These are phyloP conservation scores for Alentia gelatinosa DNA, from an alignment of 2,888 invertebrate species.

Conservation along the genomic window DNA sequence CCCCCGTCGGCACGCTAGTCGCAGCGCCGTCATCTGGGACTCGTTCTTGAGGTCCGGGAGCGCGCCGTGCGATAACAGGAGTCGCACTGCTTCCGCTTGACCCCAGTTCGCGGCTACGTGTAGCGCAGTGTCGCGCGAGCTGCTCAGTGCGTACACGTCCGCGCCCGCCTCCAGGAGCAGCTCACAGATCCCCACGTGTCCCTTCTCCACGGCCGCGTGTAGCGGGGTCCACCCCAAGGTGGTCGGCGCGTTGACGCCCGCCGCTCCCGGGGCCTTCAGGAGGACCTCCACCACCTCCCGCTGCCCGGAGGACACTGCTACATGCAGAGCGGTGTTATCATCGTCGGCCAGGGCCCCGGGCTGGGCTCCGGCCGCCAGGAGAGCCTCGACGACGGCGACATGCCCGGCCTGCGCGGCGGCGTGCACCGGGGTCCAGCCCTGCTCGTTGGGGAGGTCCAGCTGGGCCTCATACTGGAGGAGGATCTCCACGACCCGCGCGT, in stretches of 20 bases:
- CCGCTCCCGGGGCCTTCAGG: background rate
- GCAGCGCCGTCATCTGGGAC: background rate
- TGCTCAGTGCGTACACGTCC: constrained; percentile 23
- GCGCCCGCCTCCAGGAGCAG: constrained; percentile 54
- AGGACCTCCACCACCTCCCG: constrained; percentile 3
- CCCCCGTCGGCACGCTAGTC: constrained; percentile 14
- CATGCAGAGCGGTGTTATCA: constrained; percentile 50
- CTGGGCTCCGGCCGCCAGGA: constrained; percentile 60
- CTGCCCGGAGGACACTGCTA: constrained; percentile 58
- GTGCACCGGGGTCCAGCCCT: constrained; percentile 59
- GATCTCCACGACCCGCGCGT: constrained; percentile 62
- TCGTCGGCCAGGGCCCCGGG: constrained; percentile 50
- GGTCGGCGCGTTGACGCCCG: background rate
- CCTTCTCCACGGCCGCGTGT: constrained; percentile 56
- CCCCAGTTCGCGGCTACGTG: constrained; percentile 78
- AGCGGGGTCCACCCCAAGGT: constrained; percentile 52
- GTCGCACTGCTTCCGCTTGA: constrained; percentile 73
- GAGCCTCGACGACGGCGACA: constrained; percentile 54
- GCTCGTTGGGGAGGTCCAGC: constrained; percentile 42
- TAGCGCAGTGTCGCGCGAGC: constrained; percentile 69
- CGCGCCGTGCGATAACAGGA: constrained; percentile 65
- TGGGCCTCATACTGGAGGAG: constrained; percentile 60
- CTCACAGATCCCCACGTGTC: background rate
- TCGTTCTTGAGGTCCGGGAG: constrained; percentile 1
- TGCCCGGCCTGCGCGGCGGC: constrained; percentile 52